Evolutionary conservation across 2,113 vertebrate species (phyloP), one percentile per base, ranked within the genome.

Genomic region (Tapirus terrestris): DNA sequence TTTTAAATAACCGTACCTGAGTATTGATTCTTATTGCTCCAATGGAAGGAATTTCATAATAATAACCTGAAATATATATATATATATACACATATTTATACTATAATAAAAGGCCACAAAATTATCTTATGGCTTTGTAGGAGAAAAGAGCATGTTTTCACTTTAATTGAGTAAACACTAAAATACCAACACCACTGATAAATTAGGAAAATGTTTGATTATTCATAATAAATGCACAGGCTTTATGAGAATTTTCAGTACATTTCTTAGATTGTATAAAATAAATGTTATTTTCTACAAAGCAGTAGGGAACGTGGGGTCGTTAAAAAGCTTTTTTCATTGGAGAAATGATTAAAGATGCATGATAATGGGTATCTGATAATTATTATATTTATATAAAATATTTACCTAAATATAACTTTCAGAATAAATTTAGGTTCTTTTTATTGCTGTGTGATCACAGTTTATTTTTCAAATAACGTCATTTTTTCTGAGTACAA

Each of bases 11-110:
- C 7, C 96, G 97, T 98, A 99, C 99, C 99, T 99, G 99, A 84
- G 99, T 99, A 98, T 99, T 99, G 98, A 99, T 99, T 98, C 99
- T 99, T 98, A 99, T 99, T 91, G 99, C 99, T 98, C 99, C 99
- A 45, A 99, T 99, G 33, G 99, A 99, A 0, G 99, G 99, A 90
- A 99, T 99, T 99, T 99, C 99, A 97, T 99, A 99, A 98, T 99
- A 99, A 98, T 99, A 99, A 98, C 99, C 99, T 99, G 97, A 95
- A 98, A 98, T 61, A 98, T 31, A 93, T 33, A 94, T 6, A 72
- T 3, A 87, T 31, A 92, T 9, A 68, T 76, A 98, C 45, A 83
- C 56, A 60, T 10, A 39, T 45, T 87, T 65, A 65, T 2, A 76
- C 56, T 70, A 89, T 27, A 93, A 93, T 84, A 61, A 72, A 82